Evolutionary conservation across 2,797 vertebrate species (phyloP).

Genomic region (Myripristis jacobus): DNA sequence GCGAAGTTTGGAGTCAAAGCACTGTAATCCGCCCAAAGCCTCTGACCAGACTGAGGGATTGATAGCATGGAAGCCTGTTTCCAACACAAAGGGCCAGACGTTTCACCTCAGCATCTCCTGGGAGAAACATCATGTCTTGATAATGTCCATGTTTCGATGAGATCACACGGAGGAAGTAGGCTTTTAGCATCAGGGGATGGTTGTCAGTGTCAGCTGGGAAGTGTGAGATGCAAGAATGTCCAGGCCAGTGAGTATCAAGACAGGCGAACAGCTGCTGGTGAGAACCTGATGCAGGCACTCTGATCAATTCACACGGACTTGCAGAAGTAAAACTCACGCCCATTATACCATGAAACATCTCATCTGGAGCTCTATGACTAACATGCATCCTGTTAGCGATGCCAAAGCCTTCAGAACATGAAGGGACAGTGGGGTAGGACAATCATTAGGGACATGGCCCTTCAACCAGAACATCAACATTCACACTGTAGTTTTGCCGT

Average conservation of each 20-base stretch:
- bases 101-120: slow-evolving; percentile 52
- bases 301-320: slow-evolving; percentile 3
- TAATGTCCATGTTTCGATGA: background rate
- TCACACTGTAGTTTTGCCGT: background rate
- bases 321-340: slow-evolving; percentile 4
- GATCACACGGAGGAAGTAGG: background rate
- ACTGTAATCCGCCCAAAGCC: slow-evolving; percentile 62
- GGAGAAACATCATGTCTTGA: slow-evolving; percentile 16
- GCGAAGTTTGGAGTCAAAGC: slow-evolving; percentile 73
- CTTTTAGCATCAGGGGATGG: background rate
- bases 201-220: slow-evolving; percentile 11
- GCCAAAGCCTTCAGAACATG: too few species aligned
- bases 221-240: background rate
- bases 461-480: background rate
- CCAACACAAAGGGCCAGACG: slow-evolving; percentile 71
- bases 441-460: too few species aligned
- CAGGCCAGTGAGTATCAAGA: background rate
- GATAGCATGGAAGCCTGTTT: slow-evolving; percentile 60
- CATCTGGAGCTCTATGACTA: background rate
- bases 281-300: slow-evolving; percentile 9
- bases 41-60: slow-evolving; percentile 42
- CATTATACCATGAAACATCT: slow-evolving; percentile 12
- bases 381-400: background rate
- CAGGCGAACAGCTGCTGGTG: slow-evolving; percentile 21
- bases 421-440: too few species aligned